Evolutionary conservation across 2,888 invertebrate species (phyloP).

Genomic region (Heteromyza rotundicornis): DNA sequence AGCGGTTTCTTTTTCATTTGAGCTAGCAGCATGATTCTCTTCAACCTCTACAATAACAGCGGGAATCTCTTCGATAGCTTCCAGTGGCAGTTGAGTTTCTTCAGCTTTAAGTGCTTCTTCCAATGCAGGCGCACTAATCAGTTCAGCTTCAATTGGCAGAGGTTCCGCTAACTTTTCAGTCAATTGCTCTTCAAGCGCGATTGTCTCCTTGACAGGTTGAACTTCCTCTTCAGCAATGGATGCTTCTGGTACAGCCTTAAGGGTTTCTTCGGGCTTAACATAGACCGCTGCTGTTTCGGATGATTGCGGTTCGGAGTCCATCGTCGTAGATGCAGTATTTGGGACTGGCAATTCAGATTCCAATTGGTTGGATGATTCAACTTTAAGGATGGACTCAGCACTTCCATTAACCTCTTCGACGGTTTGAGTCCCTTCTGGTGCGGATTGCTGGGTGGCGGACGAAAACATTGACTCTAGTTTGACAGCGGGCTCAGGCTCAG

Average conservation of each 20-base stretch:
- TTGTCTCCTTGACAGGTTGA: conserved; percentile 1
- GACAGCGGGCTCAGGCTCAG: conserved; percentile 44
- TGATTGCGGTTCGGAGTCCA: conserved; percentile 40
- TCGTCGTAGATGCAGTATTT: conserved; percentile 18
- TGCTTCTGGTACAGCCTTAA: conserved; percentile 1
- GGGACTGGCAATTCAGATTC: conserved; percentile 1
- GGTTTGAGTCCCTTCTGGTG: neutral
- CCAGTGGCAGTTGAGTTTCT: conserved; percentile 33
- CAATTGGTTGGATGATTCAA: conserved; percentile 1
- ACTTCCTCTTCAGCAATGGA: conserved; percentile 5
- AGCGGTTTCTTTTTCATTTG: neutral
- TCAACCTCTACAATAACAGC: conserved; percentile 42
- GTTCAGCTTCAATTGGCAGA: neutral
- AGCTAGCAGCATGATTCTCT: conserved; percentile 23
- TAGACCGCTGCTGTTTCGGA: conserved; percentile 43
- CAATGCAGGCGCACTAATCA: conserved; percentile 2
- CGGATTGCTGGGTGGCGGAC: neutral
- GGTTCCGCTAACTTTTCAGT: conserved; percentile 20
- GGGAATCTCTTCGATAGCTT: conserved; percentile 47
- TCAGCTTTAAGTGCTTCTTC: conserved; percentile 16
- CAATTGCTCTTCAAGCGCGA: neutral
- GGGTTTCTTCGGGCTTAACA: conserved; percentile 30
- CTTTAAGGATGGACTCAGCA: neutral
- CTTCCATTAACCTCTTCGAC: neutral
- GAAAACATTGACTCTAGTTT: conserved; percentile 43